Conservation (phyloP, 2,797 vertebrate genomes). For the Galaxias olidus region DNA sequence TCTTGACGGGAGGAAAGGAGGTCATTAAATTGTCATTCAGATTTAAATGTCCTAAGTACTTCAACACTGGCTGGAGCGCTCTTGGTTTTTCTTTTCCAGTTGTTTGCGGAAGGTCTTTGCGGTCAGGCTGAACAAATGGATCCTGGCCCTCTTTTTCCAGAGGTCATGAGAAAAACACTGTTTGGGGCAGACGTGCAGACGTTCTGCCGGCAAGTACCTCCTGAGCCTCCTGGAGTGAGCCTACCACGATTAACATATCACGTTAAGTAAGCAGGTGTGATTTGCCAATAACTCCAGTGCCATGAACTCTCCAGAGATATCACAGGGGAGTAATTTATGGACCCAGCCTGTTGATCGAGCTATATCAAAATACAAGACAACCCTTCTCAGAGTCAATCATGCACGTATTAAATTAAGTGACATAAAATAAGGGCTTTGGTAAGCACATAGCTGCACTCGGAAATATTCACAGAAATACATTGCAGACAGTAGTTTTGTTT, state of each 20-base stretch:
- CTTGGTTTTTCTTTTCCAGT: conserved; percentile 6
- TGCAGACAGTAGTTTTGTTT: no score
- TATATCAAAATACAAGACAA: neutral
- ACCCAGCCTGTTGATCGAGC: neutral
- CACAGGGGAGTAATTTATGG: neutral
- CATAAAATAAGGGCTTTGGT: neutral
- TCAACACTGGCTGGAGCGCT: conserved; percentile 23
- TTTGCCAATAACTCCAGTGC: conserved; percentile 13
- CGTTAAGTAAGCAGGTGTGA: conserved; percentile 19
- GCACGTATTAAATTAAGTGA: neutral
- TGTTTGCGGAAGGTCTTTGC: conserved; percentile 75
- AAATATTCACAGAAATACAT: no score
- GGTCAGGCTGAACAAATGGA: conserved; percentile 51
- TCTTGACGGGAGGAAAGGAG: conserved; percentile 78
- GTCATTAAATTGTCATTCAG: conserved; percentile 82
- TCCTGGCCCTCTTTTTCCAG: conserved; percentile 32
- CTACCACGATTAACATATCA: conserved; percentile 43
- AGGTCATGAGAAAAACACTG: conserved; percentile 73
- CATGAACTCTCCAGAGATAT: neutral
- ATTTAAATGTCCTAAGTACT: conserved; percentile 80
- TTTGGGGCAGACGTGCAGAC: conserved; percentile 14
- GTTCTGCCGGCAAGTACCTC: conserved; percentile 9
- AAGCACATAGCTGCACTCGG: neutral
- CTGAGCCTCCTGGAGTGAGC: neutral
- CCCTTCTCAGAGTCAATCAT: neutral